Base-by-base conservation (phyloP, 2,888 invertebrate species). In the Papilio elwesi region DNA sequence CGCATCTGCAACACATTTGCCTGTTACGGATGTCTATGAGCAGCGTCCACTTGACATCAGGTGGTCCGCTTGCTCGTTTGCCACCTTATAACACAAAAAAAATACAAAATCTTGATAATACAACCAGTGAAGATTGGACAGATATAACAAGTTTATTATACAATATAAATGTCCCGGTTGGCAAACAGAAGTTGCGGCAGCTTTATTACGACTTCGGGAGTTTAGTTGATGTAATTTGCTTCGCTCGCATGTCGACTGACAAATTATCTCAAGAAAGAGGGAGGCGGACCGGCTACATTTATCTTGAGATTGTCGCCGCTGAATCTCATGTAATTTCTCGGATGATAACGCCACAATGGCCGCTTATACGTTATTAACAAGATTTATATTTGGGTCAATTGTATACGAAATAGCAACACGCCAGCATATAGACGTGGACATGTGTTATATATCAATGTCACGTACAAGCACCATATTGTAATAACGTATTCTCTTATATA, bases 301-400 rank as follows among this genome's bases (percentile, higher is more conserved):
- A 59, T 59, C 59, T 59, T 59, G 13, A 15, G 59, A 59, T 59
- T 59, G 59, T 59, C 59, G 59, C 59, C 59, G 43, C 43, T 43
- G 59, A 43, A 59, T 59, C 59, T 59, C 59, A 59, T 59, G 43
- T 59, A 59, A 59, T 59, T 59, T 59, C 38, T 36, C 38, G 59
- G 59, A 59, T 43, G 59, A 59, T 59, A 59, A 59, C 59, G 43
- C 59, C 38, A 59, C 59, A 43, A 59, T 59, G 59, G 59, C 43
- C 59, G 59, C 43, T 59, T 59, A 59, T 59, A 43, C 26, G 59
- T 59, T 59, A 59, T 59, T 59, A 59, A 43, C 43, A 43, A 59
- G 59, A 59, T 59, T 59, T 59, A 59, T 59, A 43, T 59, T 43
- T 59, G 59, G 59, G 43, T 59, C 59, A 59, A 59, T 59, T 59